Conservation (phyloP, 2,888 invertebrate species). For the Rhamphomyia laevipes region DNA sequence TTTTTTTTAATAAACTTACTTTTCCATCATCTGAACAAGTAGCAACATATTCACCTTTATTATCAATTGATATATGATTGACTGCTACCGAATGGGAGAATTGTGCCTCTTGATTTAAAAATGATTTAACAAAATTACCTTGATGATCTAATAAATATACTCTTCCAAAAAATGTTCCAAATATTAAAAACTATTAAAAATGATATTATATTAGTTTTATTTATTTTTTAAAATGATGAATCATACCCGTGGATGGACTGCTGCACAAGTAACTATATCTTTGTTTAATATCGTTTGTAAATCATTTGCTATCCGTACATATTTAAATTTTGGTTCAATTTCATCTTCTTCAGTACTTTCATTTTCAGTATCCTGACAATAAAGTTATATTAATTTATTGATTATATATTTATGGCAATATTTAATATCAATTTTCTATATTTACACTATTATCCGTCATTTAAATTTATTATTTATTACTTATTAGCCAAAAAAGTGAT, state of each 20-base stretch:
- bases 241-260: conserved; percentile 77
- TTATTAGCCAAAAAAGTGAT: too few species aligned
- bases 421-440: too few species aligned
- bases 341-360: conserved; percentile 40
- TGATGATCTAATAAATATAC: conserved; percentile 86
- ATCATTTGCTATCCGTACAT: conserved; percentile 79
- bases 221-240: background rate
- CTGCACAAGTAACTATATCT: conserved; percentile 80
- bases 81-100: conserved; percentile 76
- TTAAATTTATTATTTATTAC: too few species aligned
- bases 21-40: conserved; percentile 87
- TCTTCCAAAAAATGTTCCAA: conserved; percentile 86
- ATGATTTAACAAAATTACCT: conserved; percentile 59
- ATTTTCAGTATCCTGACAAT: conserved; percentile 24
- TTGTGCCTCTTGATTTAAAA: conserved; percentile 44
- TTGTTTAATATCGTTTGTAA: conserved; percentile 70
- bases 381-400: too few species aligned
- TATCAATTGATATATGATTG: conserved; percentile 89
- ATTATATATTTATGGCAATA: too few species aligned
- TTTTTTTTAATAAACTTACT: conserved; percentile 32
- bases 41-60: conserved; percentile 86
- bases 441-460: too few species aligned
- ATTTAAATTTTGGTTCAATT: conserved; percentile 82
- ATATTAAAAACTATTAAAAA: conserved; percentile 62
- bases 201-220: background rate